Evolutionary conservation across 2,888 invertebrate species (phyloP), one percentile per base, ranked within the genome.

Genomic region (Eumacrocentrus americanus): DNA sequence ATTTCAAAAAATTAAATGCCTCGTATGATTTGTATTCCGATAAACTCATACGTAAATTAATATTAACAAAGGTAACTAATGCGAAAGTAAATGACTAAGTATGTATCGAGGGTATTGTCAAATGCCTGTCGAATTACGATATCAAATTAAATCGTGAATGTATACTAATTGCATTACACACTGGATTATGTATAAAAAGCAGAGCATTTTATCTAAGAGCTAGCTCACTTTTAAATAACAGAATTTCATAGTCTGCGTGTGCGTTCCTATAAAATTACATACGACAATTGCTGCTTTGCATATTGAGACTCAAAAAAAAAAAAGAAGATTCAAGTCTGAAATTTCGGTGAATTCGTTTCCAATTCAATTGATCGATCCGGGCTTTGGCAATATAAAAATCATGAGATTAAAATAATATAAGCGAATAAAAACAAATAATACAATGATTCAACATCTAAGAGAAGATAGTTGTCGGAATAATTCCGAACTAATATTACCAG

Each of bases 401-500:
- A 20, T 48, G 20, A 11, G 29, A 42, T 40, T 47, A 12, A 29
- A 48, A 22, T 37, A 23, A 52, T 20, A 18, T n/a, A 37, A 16
- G 20, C 5, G 11, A 37, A 34, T 52, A n/a, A 35, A 18, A 51
- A 22, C 37, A 22, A 22, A n/a, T 22, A 52, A 23, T 22, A 20
- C 7, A 9, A 52, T 14, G 9, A 52, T 35, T 50, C n/a, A 6
- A 20, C 22, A 44, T 44, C 52, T 46, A 25, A 51, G 34, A 64
- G 18, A 16, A 42, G 11, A 18, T 16, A 2, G 65, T 68, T 67
- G 67, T 62, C 66, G 67, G 58, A 68, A 60, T 62, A 70, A 69
- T 68, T 67, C 34, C 47, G 14, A 18, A 64, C 59, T 59, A 50
- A 46, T 60, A 61, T 50, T 60, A 53, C 22, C 55, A 61, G 58